phyloP scores from a whole-genome alignment of 2,888 invertebrate genomes.

The Machimus atricapillus region DNA sequence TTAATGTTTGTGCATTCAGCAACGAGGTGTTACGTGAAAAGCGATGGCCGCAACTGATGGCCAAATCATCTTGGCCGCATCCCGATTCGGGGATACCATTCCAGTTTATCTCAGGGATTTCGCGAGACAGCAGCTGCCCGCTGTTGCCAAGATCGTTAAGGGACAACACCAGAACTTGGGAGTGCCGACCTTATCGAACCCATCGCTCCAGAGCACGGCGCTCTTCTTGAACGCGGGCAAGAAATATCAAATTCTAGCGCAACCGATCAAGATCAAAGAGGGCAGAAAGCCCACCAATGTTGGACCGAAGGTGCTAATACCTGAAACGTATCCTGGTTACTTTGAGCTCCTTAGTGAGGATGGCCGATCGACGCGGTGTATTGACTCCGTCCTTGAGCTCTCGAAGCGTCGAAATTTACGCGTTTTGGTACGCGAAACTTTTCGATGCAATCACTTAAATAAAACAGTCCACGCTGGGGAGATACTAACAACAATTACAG shows the following conservation, averaged over 20 bases:
- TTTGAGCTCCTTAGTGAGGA: slow-evolving; percentile 95
- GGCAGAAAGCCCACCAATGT: slow-evolving; percentile 82
- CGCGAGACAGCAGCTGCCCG: slow-evolving; percentile 78
- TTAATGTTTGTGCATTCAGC: slow-evolving; percentile 40
- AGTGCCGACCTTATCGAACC: slow-evolving; percentile 85
- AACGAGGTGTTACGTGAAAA: slow-evolving; percentile 50
- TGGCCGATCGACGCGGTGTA: slow-evolving; percentile 87
- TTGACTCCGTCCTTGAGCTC: slow-evolving; percentile 86
- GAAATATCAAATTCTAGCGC: slow-evolving; percentile 84
- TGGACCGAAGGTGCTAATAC: slow-evolving; percentile 82
- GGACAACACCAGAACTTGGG: slow-evolving; percentile 93
- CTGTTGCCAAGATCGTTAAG: slow-evolving; percentile 89
- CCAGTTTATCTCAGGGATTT: slow-evolving; percentile 65
- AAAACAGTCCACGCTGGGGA: slow-evolving; percentile 82
- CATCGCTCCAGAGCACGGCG: slow-evolving; percentile 85
- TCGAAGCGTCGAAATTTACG: slow-evolving; percentile 70
- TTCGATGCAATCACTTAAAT: slow-evolving; percentile 61
- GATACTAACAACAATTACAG: slow-evolving; percentile 77
- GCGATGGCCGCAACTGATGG: slow-evolving; percentile 89
- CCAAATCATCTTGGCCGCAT: slow-evolving; percentile 87
- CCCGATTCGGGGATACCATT: slow-evolving; percentile 65
- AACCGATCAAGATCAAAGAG: slow-evolving; percentile 89
- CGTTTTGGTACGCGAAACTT: slow-evolving; percentile 62
- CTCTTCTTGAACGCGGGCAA: slow-evolving; percentile 85
- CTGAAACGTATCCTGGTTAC: slow-evolving; percentile 89